Evolutionary conservation across 2,113 vertebrate species (phyloP), one percentile per base, ranked within the genome.

Genomic region (Ardeotis arabs): DNA sequence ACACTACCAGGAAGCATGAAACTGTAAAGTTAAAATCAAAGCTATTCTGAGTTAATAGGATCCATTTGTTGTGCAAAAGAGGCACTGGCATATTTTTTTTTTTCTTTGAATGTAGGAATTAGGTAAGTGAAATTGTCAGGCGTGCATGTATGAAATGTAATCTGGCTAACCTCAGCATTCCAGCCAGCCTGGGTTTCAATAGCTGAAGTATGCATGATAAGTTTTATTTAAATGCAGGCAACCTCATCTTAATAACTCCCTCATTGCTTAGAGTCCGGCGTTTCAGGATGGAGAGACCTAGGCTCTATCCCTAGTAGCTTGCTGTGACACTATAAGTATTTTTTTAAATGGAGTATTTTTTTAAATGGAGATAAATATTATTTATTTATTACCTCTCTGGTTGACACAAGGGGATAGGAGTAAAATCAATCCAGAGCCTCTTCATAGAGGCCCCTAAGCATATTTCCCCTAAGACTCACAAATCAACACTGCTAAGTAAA

Each of bases 81-180:
- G 69, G 83, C 78, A 68, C 37, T 2, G 3, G 58, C 37, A 16
- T 73, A 19, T 73, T 59, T 92, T 66, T 56, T 35, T 56, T 62
- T 69, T 49, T 31, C 47, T 87, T 44, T 63, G 53, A 81, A 63
- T 77, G 59, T 31, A 84, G 45, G 90, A 87, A 93, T 93, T 84
- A 73, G 64, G 90, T 55, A 84, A 96, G 59, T 87, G 90, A 76
- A 94, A 44, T 63, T 84, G 93, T 96, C 90, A 88, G 90, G 74
- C 59, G 4, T 84, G 89, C 67, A 55, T 68, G 74, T 87, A 72
- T 90, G 83, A 93, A 87, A 81, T 90, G 93, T 63, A 92, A 73
- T 84, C 87, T 90, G 83, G 87, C 93, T 77, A 63, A 93, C 63
- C 90, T 83, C 55, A 88, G 74, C 90, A 88, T 87, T 96, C 90